Evolutionary conservation across 2,113 vertebrate genomes (phyloP).

Genomic region (Gymnocephalus cernua): DNA sequence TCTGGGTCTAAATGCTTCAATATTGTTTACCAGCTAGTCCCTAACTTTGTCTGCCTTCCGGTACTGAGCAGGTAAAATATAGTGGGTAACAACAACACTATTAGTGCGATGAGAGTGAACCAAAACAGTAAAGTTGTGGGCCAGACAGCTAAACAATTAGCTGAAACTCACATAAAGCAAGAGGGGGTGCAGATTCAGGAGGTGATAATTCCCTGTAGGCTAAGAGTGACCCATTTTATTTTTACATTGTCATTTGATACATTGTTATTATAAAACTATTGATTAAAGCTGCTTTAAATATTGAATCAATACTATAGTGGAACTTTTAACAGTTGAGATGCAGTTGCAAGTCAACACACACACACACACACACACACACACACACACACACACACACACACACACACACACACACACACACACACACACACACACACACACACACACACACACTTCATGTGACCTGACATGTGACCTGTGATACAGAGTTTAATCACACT

Average conservation of each 20-base stretch:
- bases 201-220: too few species aligned
- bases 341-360: background rate
- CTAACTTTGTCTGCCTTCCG: background rate
- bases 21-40: background rate
- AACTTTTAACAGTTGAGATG: too few species aligned
- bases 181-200: too few species aligned
- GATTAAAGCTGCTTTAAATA: too few species aligned
- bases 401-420: background rate
- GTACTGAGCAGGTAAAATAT: background rate
- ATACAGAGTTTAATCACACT: conserved; percentile 1
- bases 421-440: background rate
- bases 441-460: background rate
- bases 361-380: background rate
- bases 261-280: too few species aligned
- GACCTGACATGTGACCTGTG: too few species aligned
- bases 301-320: too few species aligned
- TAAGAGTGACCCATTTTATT: too few species aligned
- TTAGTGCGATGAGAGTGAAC: too few species aligned
- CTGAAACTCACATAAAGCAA: background rate
- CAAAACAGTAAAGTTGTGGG: background rate
- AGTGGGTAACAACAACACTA: too few species aligned
- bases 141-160: background rate
- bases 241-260: too few species aligned
- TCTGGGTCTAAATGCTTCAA: too few species aligned
- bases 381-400: background rate